Base-by-base conservation (phyloP, 2,113 vertebrate genomes). In the Mormyrus iriodes region DNA sequence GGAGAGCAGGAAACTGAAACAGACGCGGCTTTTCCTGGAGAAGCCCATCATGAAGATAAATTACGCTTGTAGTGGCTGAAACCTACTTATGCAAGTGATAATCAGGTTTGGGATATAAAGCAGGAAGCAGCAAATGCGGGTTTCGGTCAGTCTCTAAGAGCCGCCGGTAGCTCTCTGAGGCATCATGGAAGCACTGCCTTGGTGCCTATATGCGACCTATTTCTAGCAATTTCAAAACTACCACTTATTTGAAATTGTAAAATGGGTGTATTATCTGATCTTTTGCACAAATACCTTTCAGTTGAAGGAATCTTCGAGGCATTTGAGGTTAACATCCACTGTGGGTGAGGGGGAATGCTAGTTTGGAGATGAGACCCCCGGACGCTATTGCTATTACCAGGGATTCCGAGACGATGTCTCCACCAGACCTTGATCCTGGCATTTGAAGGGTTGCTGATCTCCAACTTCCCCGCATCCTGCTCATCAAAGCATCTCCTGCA, bases 1-100 rank as follows among this genome's bases (percentile, higher is more conserved):
- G 87, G 24, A 86, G 69, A 58, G 86, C 90, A 86, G 85, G 87
- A 89, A 92, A 85, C 53, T 73, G 88, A 89, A 88, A 85, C 88
- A 88, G 83, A 86, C 65, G 85, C 39, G 42, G 46, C 51, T 27
- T 24, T 87, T 39, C 39, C 65, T 82, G n/a, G 69, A 53, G 87
- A 85, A 88, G 49, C 9, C 7, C 84, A 86, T 86, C 84, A 89
- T 89, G 84, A 89, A 69, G 84, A 90, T 90, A 69, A 88, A 82
- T 90, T 82, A 44, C 86, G 46, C 58, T 58, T 44, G 69, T 44
- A 86, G 87, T 88, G 15, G 85, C 76, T 87, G 65, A 87, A 90
- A 90, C 65, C 48, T 87, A 87, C 85, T 90, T 90, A 86, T 90
- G 55, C 53, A 79, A 89, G 88, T 51, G 73, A 31, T 85, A 52